A percentile compares a stretch with the other conserved stretches of the same genome.
phyloP scores from a whole-genome alignment of 35 echinoderm and acorn worm genomes.

The Holothuria glaberrima region DNA sequence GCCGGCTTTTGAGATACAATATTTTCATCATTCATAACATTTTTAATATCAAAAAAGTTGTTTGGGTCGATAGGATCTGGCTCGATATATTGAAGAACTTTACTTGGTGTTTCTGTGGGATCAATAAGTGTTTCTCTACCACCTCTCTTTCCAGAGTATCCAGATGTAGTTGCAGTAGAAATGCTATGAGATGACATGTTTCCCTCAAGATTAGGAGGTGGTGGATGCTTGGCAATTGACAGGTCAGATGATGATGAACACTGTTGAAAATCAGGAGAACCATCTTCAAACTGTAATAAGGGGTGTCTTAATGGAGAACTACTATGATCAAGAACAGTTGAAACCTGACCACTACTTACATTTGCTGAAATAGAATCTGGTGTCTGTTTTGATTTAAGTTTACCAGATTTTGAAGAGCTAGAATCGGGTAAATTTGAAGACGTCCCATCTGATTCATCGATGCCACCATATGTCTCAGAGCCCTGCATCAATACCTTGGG shows the following conservation, averaged over 20 bases:
- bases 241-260: conserved; percentile 25
- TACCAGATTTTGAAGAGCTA: neutral
- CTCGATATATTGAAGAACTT: neutral
- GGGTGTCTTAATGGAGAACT: conserved; percentile 8
- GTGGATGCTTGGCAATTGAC: neutral
- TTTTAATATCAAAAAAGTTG: conserved; percentile 8
- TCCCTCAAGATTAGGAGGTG: neutral
- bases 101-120: neutral
- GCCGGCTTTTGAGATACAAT: neutral
- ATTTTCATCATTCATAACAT: neutral
- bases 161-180: neutral
- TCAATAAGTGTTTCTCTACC: neutral
- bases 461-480: neutral
- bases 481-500: conserved; percentile 14
- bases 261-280: neutral
- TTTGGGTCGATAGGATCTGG: neutral
- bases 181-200: neutral
- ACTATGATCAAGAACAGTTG: neutral
- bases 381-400: neutral
- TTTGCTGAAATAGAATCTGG: neutral
- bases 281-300: neutral
- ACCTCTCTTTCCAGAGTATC: neutral
- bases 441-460: conserved; percentile 14
- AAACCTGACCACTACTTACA: neutral
- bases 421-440: conserved; percentile 18